phyloP scores from a whole-genome alignment of 2,797 vertebrate species.

The Enteromius trimaculatus region DNA sequence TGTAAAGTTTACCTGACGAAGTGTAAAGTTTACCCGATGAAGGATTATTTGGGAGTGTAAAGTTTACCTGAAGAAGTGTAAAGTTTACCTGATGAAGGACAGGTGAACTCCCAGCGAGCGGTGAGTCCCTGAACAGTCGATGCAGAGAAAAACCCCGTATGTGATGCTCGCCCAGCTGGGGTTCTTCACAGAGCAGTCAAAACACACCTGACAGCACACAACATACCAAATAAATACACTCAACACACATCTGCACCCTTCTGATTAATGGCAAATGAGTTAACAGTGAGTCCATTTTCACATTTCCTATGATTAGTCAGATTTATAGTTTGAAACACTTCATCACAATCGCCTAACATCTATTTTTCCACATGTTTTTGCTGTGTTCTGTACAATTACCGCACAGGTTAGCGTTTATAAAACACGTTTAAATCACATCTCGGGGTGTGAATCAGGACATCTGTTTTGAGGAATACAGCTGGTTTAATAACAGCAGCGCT shows the following conservation, averaged over 20 bases:
- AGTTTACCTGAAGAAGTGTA: neutral
- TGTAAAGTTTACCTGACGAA: conserved; percentile 1
- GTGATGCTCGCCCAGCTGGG: conserved; percentile 98
- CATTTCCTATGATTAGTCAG: too few relatives aligned
- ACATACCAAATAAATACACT: neutral
- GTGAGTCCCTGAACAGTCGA: conserved; percentile 94
- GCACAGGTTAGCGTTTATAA: too few relatives aligned
- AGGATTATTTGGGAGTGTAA: too few relatives aligned
- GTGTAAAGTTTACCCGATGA: neutral
- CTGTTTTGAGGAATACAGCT: neutral
- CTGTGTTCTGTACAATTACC: neutral
- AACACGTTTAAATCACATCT: neutral
- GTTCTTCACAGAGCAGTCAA: conserved; percentile 84
- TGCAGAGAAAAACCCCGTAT: conserved; percentile 95
- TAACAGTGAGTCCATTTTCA: neutral
- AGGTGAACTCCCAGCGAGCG: conserved; percentile 94
- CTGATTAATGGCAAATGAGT: neutral
- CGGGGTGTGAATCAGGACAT: neutral
- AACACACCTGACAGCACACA: conserved; percentile 5
- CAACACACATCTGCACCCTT: neutral
- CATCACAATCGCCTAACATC: neutral
- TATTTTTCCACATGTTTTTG: neutral
- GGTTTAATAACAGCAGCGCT: neutral
- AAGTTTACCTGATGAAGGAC: conserved; percentile 86
- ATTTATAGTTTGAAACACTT: neutral